These are phyloP conservation scores for Typhlichthys eigenmanni DNA, from an alignment of 2,797 vertebrate genomes.

Conservation along the genomic window DNA sequence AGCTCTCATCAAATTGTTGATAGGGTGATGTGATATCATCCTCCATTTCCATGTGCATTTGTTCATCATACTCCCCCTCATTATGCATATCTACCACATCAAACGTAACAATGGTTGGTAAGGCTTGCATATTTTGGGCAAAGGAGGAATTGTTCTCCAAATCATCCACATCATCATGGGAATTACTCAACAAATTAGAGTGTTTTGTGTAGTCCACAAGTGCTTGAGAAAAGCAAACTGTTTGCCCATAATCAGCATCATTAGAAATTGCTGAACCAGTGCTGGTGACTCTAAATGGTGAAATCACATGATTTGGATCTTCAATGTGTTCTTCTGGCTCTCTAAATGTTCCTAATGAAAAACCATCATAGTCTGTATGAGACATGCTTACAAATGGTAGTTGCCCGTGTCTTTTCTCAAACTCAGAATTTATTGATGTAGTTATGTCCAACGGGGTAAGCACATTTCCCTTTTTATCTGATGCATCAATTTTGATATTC, in stretches of 20 bases:
- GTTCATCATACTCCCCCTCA: conserved; percentile 92
- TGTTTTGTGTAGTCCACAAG: conserved; percentile 91
- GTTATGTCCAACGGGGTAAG: conserved; percentile 44
- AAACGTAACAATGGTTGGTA: conserved; percentile 96
- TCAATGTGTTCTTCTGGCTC: conserved; percentile 66
- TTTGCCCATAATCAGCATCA: conserved; percentile 79
- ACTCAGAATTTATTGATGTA: conserved; percentile 40
- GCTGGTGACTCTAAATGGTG: conserved; percentile 53
- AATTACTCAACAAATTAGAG: conserved; percentile 84
- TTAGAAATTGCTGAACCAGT: conserved; percentile 44
- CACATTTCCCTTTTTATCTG: conserved; percentile 48
- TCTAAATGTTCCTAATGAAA: conserved; percentile 51
- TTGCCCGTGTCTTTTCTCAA: conserved; percentile 58
- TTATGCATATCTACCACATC: conserved; percentile 95
- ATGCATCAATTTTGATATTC: conserved; percentile 42
- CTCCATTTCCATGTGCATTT: conserved; percentile 84
- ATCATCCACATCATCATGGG: conserved; percentile 80
- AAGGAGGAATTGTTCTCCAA: conserved; percentile 84
- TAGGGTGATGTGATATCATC: conserved; percentile 86
- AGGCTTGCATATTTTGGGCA: conserved; percentile 87
- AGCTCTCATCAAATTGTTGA: conserved; percentile 89
- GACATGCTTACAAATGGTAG: conserved; percentile 55
- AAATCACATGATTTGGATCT: conserved; percentile 58
- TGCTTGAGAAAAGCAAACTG: conserved; percentile 92
- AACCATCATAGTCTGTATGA: conserved; percentile 58